phyloP scores from a whole-genome alignment of 1,140 invertebrate species.

The Drosophila oshimai region DNA sequence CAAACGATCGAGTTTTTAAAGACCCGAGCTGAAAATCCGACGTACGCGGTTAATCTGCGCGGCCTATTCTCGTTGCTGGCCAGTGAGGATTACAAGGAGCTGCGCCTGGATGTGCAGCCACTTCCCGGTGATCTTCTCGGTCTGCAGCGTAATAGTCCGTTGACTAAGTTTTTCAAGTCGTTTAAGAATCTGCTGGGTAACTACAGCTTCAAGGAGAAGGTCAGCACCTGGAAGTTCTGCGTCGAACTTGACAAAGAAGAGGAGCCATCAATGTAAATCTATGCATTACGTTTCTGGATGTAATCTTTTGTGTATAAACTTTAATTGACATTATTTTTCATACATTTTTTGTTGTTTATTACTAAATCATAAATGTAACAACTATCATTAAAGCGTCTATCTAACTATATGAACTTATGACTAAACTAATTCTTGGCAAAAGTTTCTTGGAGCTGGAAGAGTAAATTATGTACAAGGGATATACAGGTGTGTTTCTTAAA shows the following conservation, averaged over 20 bases:
- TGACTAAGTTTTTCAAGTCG: conserved; percentile 60
- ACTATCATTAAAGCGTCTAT: neutral
- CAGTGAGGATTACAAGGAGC: conserved; percentile 24
- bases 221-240: conserved; percentile 22
- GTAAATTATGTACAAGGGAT: conserved; percentile 13
- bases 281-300: neutral
- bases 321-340: neutral
- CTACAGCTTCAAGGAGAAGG: conserved; percentile 58
- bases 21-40: conserved; percentile 23
- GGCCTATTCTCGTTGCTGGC: conserved; percentile 34
- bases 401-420: neutral
- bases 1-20: conserved; percentile 51
- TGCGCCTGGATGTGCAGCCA: conserved; percentile 41
- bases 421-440: neutral
- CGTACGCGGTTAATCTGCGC: conserved; percentile 36
- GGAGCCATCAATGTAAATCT: too few relatives aligned
- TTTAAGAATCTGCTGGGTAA: conserved; percentile 55
- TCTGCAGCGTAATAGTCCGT: conserved; percentile 49
- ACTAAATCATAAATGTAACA: conserved; percentile 15
- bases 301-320: neutral
- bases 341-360: too few relatives aligned
- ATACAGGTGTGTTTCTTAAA: neutral
- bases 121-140: conserved; percentile 23
- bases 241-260: neutral
- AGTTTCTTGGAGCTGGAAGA: conserved; percentile 1